A percentile compares a stretch with the other conserved stretches of the same genome.
Evolutionary conservation across 2,797 vertebrate species (phyloP).

Genomic region (Thripadectes ignobilis): DNA sequence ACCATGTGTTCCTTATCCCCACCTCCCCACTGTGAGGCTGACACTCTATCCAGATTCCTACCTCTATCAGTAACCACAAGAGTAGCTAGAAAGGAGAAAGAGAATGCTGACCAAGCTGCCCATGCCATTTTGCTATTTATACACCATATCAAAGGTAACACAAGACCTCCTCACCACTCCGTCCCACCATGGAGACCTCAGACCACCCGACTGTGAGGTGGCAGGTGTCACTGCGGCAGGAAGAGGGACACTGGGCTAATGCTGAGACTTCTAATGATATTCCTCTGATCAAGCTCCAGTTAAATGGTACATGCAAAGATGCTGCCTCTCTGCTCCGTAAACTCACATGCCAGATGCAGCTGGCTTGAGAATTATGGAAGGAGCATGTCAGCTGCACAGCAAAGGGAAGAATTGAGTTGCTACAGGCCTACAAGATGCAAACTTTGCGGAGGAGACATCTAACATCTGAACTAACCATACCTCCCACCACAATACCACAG

Average conservation of each 20-base stretch:
- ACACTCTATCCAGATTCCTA: not conserved
- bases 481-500: not conserved
- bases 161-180: not conserved
- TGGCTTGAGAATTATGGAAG: not conserved
- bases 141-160: not conserved
- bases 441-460: rapidly evolving
- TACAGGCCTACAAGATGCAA: not conserved
- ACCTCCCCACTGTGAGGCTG: not conserved
- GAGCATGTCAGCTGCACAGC: not conserved
- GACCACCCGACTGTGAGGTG: not conserved
- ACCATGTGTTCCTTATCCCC: rapidly evolving
- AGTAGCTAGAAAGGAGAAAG: not conserved
- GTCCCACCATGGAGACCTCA: not conserved
- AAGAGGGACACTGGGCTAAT: not conserved
- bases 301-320: not conserved
- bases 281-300: not conserved
- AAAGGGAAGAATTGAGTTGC: not conserved
- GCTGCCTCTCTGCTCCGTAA: not conserved
- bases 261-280: not conserved
- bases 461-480: not conserved
- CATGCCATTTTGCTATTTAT: not conserved
- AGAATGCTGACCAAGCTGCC: not conserved
- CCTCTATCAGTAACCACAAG: not conserved
- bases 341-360: not conserved
- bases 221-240: not conserved